Percentiles rank a stretch among this genome's conserved stretches.
Conservation (phyloP, 1,140 invertebrate genomes). For the Nylanderia fulva region DNA sequence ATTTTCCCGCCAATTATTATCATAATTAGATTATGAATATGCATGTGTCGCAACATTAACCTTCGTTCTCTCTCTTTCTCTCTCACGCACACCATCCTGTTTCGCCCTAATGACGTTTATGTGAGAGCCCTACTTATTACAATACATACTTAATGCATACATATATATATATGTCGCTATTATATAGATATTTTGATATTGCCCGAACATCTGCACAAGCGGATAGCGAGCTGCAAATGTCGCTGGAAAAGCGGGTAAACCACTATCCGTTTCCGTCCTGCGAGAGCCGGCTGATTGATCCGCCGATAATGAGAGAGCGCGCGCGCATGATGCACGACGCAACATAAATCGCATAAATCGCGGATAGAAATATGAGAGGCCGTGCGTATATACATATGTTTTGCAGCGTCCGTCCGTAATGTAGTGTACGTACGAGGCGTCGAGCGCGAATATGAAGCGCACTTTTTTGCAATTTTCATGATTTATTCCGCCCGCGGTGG, state of each 20-base stretch:
- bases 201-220: constrained; percentile 15
- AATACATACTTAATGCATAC: too few species aligned
- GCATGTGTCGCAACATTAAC: constrained; percentile 51
- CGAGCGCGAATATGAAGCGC: neutral
- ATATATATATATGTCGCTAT: neutral
- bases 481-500: constrained; percentile 45
- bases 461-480: constrained; percentile 50
- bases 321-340: neutral
- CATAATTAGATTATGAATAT: constrained; percentile 68
- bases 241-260: constrained; percentile 43
- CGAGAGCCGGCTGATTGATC: constrained; percentile 51
- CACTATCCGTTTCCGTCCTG: constrained; percentile 22
- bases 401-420: constrained; percentile 16
- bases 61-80: neutral
- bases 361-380: constrained; percentile 42
- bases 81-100: neutral
- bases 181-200: constrained; percentile 8
- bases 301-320: constrained; percentile 36
- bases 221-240: constrained; percentile 54
- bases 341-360: constrained; percentile 56
- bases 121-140: neutral
- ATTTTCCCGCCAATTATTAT: constrained; percentile 60
- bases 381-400: neutral
- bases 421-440: neutral
- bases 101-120: constrained; percentile 30